phyloP scores from a whole-genome alignment of 2,797 vertebrate species.

The Onychomys torridus region DNA sequence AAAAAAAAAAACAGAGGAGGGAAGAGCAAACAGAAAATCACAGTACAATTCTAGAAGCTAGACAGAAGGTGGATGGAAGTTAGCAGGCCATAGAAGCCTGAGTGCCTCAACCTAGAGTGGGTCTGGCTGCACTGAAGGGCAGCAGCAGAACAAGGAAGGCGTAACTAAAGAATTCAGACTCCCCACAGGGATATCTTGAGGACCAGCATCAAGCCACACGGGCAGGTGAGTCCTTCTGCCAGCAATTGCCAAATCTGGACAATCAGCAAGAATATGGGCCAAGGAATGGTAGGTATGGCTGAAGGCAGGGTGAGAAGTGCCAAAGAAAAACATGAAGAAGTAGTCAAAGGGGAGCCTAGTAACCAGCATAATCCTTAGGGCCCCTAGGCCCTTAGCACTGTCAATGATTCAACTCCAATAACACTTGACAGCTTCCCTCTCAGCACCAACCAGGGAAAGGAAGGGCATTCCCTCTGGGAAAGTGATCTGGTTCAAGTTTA shows the following conservation, averaged over 20 bases:
- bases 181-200: neutral
- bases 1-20: neutral
- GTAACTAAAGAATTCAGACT: neutral
- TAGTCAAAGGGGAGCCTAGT: neutral
- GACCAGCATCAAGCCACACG: neutral
- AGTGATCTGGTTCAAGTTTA: neutral
- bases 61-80: neutral
- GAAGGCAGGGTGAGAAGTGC: neutral
- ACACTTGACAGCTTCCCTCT: neutral
- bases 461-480: neutral
- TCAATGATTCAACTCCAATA: neutral
- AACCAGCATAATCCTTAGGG: neutral
- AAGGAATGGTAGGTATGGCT: neutral
- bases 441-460: neutral
- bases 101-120: neutral
- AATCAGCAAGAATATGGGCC: neutral
- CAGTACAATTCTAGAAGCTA: neutral
- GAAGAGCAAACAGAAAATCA: neutral
- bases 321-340: neutral
- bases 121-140: neutral
- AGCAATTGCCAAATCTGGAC: neutral
- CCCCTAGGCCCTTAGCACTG: neutral
- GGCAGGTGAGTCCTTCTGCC: neutral
- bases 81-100: neutral
- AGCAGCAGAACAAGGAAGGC: neutral